Evolutionary conservation across 2,888 invertebrate genomes (phyloP).

Genomic region (Rhingia rostrata): DNA sequence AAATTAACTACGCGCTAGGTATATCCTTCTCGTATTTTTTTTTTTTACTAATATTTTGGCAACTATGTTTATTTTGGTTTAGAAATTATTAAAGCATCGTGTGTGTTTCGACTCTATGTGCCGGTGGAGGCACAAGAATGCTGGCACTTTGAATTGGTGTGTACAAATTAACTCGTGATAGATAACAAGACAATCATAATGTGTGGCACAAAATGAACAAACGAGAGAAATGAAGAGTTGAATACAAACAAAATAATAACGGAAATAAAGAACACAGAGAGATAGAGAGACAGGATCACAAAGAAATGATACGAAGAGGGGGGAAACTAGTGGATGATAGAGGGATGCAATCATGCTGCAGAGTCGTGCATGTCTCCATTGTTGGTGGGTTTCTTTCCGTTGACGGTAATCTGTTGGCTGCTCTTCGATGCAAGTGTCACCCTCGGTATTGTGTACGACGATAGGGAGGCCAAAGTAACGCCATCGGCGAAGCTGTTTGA

Average conservation of each 20-base stretch:
- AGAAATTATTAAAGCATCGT: slow-evolving; percentile 60
- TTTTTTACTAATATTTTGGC: slow-evolving; percentile 63
- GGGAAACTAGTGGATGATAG: slow-evolving; percentile 2
- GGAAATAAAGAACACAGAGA: slow-evolving; percentile 31
- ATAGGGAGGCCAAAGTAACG: slow-evolving; percentile 50
- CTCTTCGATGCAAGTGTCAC: slow-evolving; percentile 54
- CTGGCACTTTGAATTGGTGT: slow-evolving; percentile 68
- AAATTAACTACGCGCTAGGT: slow-evolving; percentile 35
- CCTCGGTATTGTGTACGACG: slow-evolving; percentile 69
- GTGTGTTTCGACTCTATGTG: slow-evolving; percentile 43
- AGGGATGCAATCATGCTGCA: slow-evolving; percentile 75
- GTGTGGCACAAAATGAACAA: slow-evolving; percentile 44
- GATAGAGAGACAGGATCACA: slow-evolving; percentile 55
- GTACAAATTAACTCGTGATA: slow-evolving; percentile 34
- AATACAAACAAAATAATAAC: slow-evolving; percentile 18
- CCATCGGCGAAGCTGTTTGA: slow-evolving; percentile 82
- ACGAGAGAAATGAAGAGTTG: slow-evolving; percentile 9
- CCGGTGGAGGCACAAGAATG: slow-evolving; percentile 44
- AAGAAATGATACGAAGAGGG: neutral
- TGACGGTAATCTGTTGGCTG: slow-evolving; percentile 56
- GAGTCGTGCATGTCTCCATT: slow-evolving; percentile 75
- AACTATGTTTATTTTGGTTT: slow-evolving; percentile 48
- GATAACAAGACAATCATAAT: slow-evolving; percentile 20
- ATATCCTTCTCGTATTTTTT: slow-evolving; percentile 19
- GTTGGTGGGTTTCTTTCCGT: slow-evolving; percentile 47